Evolutionary conservation across 2,113 vertebrate species (phyloP), one percentile per base, ranked within the genome.

Genomic region (Sylvicapra grimmia): DNA sequence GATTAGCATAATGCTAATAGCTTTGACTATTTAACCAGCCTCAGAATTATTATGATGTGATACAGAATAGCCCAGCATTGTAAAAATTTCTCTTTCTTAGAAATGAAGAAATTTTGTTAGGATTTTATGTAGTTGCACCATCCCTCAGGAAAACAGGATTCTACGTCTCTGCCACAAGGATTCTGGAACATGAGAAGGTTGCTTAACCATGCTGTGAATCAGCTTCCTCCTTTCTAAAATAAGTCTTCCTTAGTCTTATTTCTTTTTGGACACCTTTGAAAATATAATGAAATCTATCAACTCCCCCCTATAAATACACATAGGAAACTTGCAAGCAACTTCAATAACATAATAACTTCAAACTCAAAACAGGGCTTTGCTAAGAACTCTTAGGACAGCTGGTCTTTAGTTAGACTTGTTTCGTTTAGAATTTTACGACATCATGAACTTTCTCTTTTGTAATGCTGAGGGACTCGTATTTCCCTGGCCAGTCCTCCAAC

Each of bases 1-100:
- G 53, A 95, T 97, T 93, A 97, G 53, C 59, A 61, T 86, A 89
- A 89, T 29, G 21, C 25, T 90, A 89, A 96, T 90, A 92, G 31
- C 29, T 89, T 93, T 90, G 51, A 29, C 6, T 95, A 59, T 59
- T 90, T 93, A 96, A 75, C 40, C 63, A 97, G 90, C 49, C 51
- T 58, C 44, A 89, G 16, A 80, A 47, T 84, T 80, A 47, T 82
- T 93, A 92, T 90, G 89, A 97, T 89, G 23, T 65, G 58, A 86
- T 29, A 85, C 53, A 91, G 72, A 92, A 95, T 85, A 82, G 40
- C 49, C 84, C 61, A 80, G 3, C 44, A 5, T 84, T 82, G 5
- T 79, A 96, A 89, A 91, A 18, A 59, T 18, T 44, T 94, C 4
- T 80, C 11, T 87, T 96, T 93, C 54, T 86, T 23, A 85, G 77